Base-by-base conservation (phyloP, 2,113 vertebrate species). In the Gavia stellata region DNA sequence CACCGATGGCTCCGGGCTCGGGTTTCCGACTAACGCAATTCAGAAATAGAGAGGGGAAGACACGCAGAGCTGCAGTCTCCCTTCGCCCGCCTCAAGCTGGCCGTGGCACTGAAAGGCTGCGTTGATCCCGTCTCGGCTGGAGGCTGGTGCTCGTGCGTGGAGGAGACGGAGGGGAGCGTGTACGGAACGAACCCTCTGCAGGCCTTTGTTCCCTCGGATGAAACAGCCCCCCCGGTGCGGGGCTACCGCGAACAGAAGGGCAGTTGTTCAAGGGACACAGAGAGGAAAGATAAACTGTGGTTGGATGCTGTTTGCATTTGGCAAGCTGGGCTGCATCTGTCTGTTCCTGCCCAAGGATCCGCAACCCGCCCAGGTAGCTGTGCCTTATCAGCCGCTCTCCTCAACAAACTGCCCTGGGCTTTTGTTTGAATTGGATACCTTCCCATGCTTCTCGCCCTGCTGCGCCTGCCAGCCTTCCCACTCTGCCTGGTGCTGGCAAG, bases 181-280 rank as follows among this genome's bases (percentile, higher is more conserved):
- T 40, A 40, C 81, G 4, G 33, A 20, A 13, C 4, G 14, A 80
- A 9, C 42, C 52, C 62, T 90, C 70, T 93, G 84, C 78, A 42
- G 56, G n/a, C 67, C 67, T 86, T 95, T 96, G 95, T 96, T 90
- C 50, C 56, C 55, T 53, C 7, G 12, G 8, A 3, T 85, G 65
- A 31, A 91, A 20, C 79, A 53, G 18, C 38, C 13, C 23, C 31
- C 61, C 55, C 2, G 0, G 61, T 11, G 26, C 0, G 0, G 38
- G 25, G 34, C 70, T 45, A 3, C 33, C 18, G 9, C 3, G 0
- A 36, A n/a, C 58, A 88, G 75, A 67, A 74, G 77, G 61, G 26
- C 23, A 2, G 14, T 74, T 81, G 59, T 93, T 86, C 20, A 10
- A 16, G 61, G 58, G 28, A 34, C 47, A 26, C 33, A 5, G 24